These are phyloP conservation scores for Karalla daura DNA, from an alignment of 2,797 vertebrate species.

Conservation along the genomic window DNA sequence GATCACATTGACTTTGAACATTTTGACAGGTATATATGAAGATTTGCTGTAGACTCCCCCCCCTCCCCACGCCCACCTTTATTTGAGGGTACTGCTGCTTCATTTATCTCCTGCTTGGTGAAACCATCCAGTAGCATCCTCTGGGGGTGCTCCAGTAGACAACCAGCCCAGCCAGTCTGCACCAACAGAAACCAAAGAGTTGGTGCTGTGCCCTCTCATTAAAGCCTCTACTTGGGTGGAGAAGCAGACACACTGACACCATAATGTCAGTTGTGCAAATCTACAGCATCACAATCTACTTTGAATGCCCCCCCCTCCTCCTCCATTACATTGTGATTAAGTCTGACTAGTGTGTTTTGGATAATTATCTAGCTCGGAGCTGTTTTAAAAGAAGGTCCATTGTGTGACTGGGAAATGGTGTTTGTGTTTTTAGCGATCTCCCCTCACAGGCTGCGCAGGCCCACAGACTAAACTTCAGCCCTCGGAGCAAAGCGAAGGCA, in stretches of 20 bases:
- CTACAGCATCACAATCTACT: background rate
- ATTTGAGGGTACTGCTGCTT: too few relatives aligned
- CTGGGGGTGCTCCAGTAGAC: too few relatives aligned
- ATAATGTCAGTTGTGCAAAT: background rate
- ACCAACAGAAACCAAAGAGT: too few relatives aligned
- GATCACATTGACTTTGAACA: too few relatives aligned
- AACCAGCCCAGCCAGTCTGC: too few relatives aligned
- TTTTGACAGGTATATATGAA: too few relatives aligned
- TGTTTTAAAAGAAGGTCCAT: background rate
- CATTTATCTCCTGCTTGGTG: too few relatives aligned
- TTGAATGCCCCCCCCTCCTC: background rate
- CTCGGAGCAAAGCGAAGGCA: constrained; percentile 15
- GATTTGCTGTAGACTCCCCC: too few relatives aligned
- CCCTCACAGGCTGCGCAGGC: background rate
- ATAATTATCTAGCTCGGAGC: background rate
- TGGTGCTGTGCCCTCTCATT: too few relatives aligned
- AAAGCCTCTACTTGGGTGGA: too few relatives aligned
- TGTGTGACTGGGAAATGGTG: background rate
- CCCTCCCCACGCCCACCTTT: too few relatives aligned
- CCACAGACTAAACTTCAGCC: background rate
- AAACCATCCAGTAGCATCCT: too few relatives aligned
- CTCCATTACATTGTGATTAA: background rate
- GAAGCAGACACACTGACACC: background rate
- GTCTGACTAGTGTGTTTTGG: constrained; percentile 6
- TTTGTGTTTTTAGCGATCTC: constrained; percentile 28